Percentiles rank a stretch among this genome's conserved stretches.
Conservation (phyloP, 1,140 invertebrate genomes). For the Cardiocondyla obscurior region DNA sequence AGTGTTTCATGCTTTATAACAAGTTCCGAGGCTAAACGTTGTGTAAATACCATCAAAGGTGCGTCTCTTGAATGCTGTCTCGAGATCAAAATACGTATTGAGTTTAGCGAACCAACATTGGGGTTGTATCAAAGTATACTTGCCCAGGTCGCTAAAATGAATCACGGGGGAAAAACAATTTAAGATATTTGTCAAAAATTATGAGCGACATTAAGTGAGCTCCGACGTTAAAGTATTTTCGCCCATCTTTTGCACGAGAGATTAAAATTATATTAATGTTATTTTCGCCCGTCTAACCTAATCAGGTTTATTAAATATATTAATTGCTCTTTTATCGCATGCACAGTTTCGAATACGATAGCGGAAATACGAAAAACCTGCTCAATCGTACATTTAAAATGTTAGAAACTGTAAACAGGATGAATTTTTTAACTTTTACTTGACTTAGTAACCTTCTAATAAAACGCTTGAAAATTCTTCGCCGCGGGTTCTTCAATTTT, state of each 20-base stretch:
- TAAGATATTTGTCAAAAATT: background rate
- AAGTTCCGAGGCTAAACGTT: background rate
- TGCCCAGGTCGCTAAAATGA: background rate
- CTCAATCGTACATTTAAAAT: background rate
- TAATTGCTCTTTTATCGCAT: too few relatives aligned
- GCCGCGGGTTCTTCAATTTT: too few relatives aligned
- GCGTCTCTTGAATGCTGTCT: background rate
- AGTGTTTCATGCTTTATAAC: background rate
- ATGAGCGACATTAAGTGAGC: background rate
- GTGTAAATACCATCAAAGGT: background rate
- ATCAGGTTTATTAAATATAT: too few relatives aligned
- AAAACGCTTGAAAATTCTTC: background rate
- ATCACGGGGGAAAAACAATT: background rate
- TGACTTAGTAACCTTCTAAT: slow-evolving; percentile 2
- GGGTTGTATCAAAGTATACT: background rate
- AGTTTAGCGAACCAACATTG: background rate
- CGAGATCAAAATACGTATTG: background rate
- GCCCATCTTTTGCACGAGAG: too few relatives aligned
- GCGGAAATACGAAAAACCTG: background rate
- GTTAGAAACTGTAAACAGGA: background rate
- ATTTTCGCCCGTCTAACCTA: too few relatives aligned
- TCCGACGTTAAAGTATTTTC: background rate
- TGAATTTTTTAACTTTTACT: background rate
- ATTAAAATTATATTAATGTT: too few relatives aligned
- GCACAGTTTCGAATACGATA: background rate